These are phyloP conservation scores for Xanthia togata DNA, from an alignment of 2,888 invertebrate species.

Conservation along the genomic window DNA sequence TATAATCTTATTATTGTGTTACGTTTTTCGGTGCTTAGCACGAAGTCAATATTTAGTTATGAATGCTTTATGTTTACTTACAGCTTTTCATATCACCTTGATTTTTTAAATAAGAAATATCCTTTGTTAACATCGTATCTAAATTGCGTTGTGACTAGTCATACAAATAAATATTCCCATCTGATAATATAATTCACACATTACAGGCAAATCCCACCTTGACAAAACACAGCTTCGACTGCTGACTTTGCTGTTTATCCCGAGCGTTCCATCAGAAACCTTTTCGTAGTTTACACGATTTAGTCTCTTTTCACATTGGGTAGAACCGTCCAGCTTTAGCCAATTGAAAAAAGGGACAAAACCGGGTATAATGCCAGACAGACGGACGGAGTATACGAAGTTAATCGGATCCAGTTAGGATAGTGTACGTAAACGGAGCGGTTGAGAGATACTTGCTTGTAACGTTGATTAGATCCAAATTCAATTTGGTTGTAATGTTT, in stretches of 20 bases:
- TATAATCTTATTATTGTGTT: neutral
- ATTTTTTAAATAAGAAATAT: neutral
- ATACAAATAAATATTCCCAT: neutral
- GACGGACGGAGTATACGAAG: slow-evolving; percentile 62
- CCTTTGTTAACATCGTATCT: no score
- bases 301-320: slow-evolving; percentile 64
- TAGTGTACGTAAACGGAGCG: slow-evolving; percentile 60
- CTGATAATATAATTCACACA: slow-evolving; percentile 6
- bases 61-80: no score
- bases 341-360: slow-evolving; percentile 72
- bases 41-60: neutral
- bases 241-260: slow-evolving; percentile 46
- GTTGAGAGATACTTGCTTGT: slow-evolving; percentile 51
- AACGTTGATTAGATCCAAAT: slow-evolving; percentile 59
- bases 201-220: neutral
- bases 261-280: slow-evolving; percentile 64
- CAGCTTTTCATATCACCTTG: neutral
- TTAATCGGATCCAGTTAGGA: slow-evolving; percentile 74
- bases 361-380: slow-evolving; percentile 65
- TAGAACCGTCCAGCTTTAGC: slow-evolving; percentile 65
- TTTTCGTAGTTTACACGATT: slow-evolving; percentile 70
- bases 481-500: slow-evolving; percentile 36
- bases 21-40: neutral
- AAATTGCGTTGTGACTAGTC: no score
- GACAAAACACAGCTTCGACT: slow-evolving; percentile 34